Conservation (phyloP, 2,888 invertebrate species). For the Heliothis peltigera region DNA sequence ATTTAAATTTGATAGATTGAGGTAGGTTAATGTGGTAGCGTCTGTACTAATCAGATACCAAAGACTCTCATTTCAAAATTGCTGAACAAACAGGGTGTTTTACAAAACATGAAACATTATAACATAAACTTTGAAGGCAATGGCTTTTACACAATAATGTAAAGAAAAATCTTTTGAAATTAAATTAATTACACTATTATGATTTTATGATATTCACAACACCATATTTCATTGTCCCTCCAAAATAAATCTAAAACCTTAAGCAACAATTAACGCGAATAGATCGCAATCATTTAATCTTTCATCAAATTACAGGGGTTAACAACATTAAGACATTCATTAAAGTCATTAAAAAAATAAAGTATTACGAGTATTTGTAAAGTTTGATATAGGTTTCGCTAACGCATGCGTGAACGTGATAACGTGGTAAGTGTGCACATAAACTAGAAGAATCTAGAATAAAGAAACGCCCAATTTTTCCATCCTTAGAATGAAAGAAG, state of each 20-base stretch:
- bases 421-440: too few relatives aligned
- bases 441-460: background rate
- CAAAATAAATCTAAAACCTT: background rate
- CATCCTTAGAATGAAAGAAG: too few relatives aligned
- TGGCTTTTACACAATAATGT: background rate
- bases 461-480: too few relatives aligned
- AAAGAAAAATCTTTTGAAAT: background rate
- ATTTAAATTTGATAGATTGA: too few relatives aligned
- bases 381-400: background rate
- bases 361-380: background rate
- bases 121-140: background rate
- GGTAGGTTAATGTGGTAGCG: too few relatives aligned
- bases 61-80: too few relatives aligned
- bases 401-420: background rate
- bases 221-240: background rate
- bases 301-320: background rate
- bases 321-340: constrained; percentile 1
- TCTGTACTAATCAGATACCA: too few relatives aligned
- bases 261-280: background rate
- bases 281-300: constrained; percentile 2
- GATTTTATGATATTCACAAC: background rate
- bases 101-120: background rate
- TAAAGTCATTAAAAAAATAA: background rate
- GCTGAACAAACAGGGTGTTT: background rate
- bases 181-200: background rate